These are phyloP conservation scores for Uria aalge DNA, from an alignment of 2,113 vertebrate species.

Conservation along the genomic window DNA sequence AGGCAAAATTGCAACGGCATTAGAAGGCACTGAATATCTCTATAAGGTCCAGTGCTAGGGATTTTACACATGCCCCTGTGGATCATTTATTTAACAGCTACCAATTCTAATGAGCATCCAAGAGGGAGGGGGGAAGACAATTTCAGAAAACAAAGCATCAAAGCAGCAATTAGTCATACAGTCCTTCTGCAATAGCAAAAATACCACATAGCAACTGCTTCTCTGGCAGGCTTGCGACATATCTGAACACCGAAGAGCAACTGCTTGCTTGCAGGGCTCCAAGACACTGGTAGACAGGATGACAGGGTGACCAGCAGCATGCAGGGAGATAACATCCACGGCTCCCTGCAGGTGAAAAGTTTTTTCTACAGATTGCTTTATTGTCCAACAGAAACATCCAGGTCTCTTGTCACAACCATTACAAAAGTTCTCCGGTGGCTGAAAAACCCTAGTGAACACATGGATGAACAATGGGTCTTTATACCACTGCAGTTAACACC, in stretches of 20 bases:
- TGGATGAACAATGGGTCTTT: background rate
- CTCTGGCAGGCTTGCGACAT: background rate
- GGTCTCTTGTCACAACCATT: background rate
- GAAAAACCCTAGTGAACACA: background rate
- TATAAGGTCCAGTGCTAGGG: background rate
- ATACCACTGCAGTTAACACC: background rate
- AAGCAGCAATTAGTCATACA: background rate
- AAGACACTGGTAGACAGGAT: background rate
- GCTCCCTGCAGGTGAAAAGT: background rate
- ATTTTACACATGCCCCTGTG: background rate
- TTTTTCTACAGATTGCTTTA: background rate
- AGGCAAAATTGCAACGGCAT: background rate
- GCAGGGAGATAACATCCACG: background rate
- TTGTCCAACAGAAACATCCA: background rate
- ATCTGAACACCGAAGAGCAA: background rate
- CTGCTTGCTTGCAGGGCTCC: background rate
- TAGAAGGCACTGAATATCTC: background rate
- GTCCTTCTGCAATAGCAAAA: background rate
- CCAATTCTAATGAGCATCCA: background rate
- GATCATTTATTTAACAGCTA: background rate
- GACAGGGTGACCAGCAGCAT: background rate
- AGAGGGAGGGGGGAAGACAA: background rate
- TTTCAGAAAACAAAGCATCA: background rate
- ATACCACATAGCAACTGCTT: background rate
- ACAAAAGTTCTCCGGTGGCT: background rate